phyloP scores from a whole-genome alignment of 1,140 invertebrate species.

The Drosophila chauvacae region DNA sequence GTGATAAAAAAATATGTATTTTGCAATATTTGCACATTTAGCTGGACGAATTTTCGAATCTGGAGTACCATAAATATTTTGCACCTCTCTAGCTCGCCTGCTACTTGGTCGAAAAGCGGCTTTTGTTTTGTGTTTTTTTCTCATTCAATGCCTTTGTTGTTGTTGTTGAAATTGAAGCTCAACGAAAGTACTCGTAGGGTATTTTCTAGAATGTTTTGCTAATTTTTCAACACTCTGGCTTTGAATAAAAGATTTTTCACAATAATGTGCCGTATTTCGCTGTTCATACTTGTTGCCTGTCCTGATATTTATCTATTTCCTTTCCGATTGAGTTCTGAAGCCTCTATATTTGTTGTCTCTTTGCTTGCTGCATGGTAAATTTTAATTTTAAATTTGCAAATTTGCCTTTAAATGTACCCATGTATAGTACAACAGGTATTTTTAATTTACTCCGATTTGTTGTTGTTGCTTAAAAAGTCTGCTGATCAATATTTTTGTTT shows the following conservation, averaged over 20 bases:
- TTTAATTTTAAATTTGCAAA: not conserved
- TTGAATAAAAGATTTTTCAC: not conserved
- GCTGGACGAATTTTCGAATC: slow-evolving; percentile 5
- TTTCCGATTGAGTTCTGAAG: not conserved
- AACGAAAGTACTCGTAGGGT: not conserved
- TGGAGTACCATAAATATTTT: not conserved
- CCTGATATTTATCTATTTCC: not conserved
- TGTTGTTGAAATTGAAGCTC: not conserved
- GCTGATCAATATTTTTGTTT: slow-evolving; percentile 20
- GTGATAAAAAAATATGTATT: not conserved
- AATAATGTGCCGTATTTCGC: not conserved
- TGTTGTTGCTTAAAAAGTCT: slow-evolving; percentile 15
- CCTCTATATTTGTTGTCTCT: not conserved
- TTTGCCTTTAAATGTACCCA: not conserved
- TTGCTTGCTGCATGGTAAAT: slow-evolving; percentile 2
- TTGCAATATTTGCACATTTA: not conserved
- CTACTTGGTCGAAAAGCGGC: not conserved
- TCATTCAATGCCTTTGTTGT: not conserved
- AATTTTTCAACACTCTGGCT: not conserved
- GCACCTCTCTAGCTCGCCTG: slow-evolving; percentile 7
- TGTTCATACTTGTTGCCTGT: not conserved
- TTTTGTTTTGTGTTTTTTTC: not conserved
- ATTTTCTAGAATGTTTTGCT: not conserved
- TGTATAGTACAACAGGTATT: too few relatives aligned
- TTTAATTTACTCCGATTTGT: not conserved